These are phyloP conservation scores for Narcine bancroftii DNA, from an alignment of 2,113 vertebrate species.

Conservation along the genomic window DNA sequence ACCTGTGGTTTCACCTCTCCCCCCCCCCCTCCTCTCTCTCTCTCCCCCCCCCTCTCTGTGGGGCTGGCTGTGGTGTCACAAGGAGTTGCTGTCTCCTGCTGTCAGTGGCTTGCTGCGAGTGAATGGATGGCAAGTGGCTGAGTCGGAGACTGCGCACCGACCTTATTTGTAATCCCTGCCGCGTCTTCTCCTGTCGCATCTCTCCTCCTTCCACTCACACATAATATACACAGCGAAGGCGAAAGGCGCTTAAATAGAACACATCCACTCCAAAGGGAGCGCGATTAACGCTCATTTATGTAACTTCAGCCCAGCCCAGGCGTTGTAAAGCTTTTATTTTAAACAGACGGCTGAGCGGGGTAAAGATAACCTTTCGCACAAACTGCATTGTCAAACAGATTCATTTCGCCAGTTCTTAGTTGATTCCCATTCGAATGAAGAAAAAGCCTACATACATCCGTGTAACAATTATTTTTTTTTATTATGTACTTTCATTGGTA, in stretches of 20 bases:
- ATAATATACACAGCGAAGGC: constrained; percentile 11
- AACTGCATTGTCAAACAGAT: not conserved
- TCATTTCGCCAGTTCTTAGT: not conserved
- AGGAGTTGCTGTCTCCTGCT: constrained; percentile 28
- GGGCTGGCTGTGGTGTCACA: not conserved
- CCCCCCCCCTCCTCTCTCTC: not conserved
- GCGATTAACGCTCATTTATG: constrained; percentile 25
- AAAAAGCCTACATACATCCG: not conserved
- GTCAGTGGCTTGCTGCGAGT: not conserved
- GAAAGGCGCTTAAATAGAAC: constrained; percentile 10
- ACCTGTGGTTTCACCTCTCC: not conserved
- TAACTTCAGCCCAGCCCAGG: not conserved
- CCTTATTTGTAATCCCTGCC: constrained; percentile 33
- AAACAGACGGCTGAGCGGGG: not conserved
- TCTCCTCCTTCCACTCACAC: not conserved
- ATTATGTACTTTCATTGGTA: not conserved
- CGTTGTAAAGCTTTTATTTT: not conserved
- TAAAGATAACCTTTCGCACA: not conserved
- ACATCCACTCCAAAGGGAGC: not conserved
- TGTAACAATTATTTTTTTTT: not conserved
- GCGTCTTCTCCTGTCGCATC: constrained; percentile 32
- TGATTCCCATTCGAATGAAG: not conserved
- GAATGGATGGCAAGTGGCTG: not conserved
- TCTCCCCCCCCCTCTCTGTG: not conserved
- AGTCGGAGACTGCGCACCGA: constrained; percentile 31